phyloP scores from a whole-genome alignment of 1,140 invertebrate species.

The Cotesia glomerata region DNA sequence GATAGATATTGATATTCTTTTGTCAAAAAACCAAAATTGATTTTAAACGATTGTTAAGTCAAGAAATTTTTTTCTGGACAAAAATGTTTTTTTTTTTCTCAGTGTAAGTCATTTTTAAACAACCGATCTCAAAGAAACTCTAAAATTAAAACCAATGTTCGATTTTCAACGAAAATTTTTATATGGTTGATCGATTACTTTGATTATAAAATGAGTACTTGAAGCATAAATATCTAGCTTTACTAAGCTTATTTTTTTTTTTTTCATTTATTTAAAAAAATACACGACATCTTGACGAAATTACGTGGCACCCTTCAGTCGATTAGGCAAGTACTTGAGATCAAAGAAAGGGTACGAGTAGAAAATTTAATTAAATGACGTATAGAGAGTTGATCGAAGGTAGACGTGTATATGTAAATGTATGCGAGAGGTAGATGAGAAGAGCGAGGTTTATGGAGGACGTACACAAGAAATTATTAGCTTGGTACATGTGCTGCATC shows the following conservation, averaged over 20 bases:
- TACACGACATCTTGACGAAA: neutral
- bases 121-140: too few species aligned
- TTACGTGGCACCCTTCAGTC: neutral
- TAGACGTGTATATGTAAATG: neutral
- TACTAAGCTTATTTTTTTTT: neutral
- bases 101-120: too few species aligned
- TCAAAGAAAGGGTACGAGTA: conserved; percentile 14
- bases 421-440: neutral
- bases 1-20: too few species aligned
- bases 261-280: neutral
- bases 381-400: neutral
- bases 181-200: too few species aligned
- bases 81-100: too few species aligned
- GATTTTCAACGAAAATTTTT: too few species aligned
- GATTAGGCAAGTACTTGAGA: conserved; percentile 2
- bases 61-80: too few species aligned
- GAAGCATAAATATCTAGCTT: neutral
- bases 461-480: neutral
- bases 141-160: too few species aligned
- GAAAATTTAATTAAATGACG: conserved; percentile 21
- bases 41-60: too few species aligned
- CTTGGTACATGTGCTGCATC: neutral
- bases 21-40: too few species aligned
- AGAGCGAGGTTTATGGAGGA: conserved; percentile 2
- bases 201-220: too few species aligned